Conservation (phyloP, 2,113 vertebrate genomes). For the Rana temporaria region DNA sequence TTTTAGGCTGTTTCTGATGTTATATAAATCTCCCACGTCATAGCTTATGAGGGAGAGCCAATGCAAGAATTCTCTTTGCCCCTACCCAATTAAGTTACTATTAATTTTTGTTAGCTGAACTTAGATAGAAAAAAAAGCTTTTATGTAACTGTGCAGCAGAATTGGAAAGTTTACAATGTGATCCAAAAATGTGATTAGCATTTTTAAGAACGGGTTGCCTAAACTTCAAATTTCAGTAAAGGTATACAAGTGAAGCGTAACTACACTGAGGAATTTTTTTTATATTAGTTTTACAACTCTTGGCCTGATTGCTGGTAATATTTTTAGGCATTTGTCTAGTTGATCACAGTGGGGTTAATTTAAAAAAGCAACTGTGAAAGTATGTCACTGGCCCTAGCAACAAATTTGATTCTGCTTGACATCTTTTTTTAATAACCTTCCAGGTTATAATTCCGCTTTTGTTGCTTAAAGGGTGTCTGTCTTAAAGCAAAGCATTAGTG, state of each 20-base stretch:
- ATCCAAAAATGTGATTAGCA: neutral
- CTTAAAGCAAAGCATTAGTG: too few species aligned
- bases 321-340: too few species aligned
- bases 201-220: neutral
- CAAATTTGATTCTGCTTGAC: too few species aligned
- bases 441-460: too few species aligned
- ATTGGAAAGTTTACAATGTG: neutral
- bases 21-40: neutral
- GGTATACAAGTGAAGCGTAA: neutral
- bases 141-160: neutral
- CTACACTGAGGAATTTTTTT: neutral
- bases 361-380: too few species aligned
- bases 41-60: neutral
- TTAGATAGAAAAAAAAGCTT: neutral
- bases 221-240: slow-evolving; percentile 2
- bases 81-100: neutral
- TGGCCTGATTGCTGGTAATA: too few species aligned
- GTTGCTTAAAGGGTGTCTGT: too few species aligned
- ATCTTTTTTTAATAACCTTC: too few species aligned
- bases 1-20: neutral
- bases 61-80: neutral
- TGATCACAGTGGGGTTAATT: too few species aligned
- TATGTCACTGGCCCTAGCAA: too few species aligned
- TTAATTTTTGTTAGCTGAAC: neutral
- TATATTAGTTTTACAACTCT: too few species aligned